These are phyloP conservation scores for Struthio camelus DNA, from an alignment of 2,113 vertebrate species.

Conservation along the genomic window DNA sequence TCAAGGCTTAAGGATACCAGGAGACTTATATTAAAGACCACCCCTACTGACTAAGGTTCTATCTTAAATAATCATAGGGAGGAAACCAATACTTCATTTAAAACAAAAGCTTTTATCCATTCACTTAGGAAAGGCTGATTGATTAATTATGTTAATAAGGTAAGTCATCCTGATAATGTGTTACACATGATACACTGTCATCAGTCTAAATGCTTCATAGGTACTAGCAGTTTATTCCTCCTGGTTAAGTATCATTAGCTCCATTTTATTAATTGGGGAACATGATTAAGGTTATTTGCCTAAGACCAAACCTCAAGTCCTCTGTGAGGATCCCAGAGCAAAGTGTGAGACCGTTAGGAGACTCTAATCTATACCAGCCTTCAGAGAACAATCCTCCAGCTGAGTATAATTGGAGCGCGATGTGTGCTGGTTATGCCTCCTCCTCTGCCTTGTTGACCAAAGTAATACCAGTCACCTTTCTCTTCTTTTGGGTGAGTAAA, in stretches of 20 bases:
- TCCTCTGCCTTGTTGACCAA: background rate
- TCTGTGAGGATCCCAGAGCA: background rate
- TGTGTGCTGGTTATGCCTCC: accelerated
- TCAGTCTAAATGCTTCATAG: background rate
- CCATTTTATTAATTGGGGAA: background rate
- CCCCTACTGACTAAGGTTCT: background rate
- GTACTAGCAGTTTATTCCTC: background rate
- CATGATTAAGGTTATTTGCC: background rate
- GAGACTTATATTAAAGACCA: background rate
- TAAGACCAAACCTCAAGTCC: background rate
- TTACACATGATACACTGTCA: background rate
- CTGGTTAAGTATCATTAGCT: background rate
- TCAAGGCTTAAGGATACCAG: background rate
- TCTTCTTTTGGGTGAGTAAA: background rate
- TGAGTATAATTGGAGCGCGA: background rate
- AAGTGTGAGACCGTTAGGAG: background rate
- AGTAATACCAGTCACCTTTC: background rate
- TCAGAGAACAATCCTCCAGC: background rate
- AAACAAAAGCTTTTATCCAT: background rate
- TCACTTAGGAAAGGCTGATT: background rate
- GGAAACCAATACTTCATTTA: background rate
- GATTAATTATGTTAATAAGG: background rate
- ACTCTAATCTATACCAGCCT: background rate
- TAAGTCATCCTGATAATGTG: background rate
- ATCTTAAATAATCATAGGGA: background rate